These are phyloP conservation scores for Mellivora capensis DNA, from an alignment of 2,113 vertebrate genomes.

Conservation along the genomic window DNA sequence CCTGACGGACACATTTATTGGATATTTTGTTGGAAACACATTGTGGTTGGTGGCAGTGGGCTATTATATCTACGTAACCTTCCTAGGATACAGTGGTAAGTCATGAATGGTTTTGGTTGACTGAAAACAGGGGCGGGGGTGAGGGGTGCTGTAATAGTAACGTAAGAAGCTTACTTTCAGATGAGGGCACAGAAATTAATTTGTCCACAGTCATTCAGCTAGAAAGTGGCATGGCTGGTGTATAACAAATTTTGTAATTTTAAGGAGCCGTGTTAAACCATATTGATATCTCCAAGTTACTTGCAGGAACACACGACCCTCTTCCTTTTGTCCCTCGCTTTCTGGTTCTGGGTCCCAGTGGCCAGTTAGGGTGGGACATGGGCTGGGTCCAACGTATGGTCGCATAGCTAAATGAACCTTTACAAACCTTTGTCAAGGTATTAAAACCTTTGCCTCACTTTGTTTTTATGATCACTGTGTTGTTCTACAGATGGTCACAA, in stretches of 20 bases:
- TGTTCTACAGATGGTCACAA: background rate
- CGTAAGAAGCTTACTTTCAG: background rate
- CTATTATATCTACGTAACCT: conserved; percentile 98
- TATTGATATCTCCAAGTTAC: background rate
- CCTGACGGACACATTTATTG: conserved; percentile 86
- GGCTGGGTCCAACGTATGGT: fast-evolving
- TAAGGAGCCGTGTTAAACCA: background rate
- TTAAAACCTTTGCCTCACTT: background rate
- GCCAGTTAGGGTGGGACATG: background rate
- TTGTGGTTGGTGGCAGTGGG: conserved; percentile 94
- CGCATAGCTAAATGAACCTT: background rate
- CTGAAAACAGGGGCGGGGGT: background rate
- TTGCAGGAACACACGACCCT: background rate
- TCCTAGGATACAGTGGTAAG: conserved; percentile 97
- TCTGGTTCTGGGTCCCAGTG: background rate
- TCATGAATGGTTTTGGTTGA: background rate
- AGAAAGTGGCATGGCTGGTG: background rate
- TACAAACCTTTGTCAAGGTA: background rate
- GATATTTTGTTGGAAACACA: conserved; percentile 90
- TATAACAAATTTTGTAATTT: background rate
- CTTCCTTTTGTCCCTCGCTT: background rate
- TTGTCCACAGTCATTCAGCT: background rate
- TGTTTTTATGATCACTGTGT: background rate
- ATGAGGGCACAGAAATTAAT: background rate
- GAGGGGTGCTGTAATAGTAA: background rate